phyloP scores from a whole-genome alignment of 2,113 vertebrate species.

The Gallinago paraguaiae region DNA sequence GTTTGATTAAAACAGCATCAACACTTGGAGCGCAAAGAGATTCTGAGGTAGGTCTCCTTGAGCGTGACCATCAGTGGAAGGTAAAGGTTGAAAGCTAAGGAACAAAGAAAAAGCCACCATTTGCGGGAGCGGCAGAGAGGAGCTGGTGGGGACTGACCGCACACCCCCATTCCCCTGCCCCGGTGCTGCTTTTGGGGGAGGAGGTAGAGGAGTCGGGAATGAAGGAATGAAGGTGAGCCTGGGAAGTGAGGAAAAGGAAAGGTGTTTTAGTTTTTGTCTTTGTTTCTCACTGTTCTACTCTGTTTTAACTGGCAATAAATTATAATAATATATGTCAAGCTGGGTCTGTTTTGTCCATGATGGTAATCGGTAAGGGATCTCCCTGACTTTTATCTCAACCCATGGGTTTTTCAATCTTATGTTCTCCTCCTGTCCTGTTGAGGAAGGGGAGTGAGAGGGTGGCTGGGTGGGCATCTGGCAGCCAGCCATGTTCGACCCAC shows the following conservation, averaged over 20 bases:
- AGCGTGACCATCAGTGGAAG: neutral
- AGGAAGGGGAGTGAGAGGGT: neutral
- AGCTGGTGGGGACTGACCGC: accelerated
- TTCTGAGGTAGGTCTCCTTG: neutral
- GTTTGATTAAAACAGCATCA: neutral
- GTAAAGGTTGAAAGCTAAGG: neutral
- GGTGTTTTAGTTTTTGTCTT: neutral
- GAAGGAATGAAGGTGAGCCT: neutral
- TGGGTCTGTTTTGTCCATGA: neutral
- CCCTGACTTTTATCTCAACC: neutral
- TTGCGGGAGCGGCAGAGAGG: neutral
- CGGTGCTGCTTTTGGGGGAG: accelerated
- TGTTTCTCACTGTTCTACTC: neutral
- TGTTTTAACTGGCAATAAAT: neutral
- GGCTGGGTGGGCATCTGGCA: neutral
- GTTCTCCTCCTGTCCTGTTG: neutral
- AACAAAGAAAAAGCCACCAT: neutral
- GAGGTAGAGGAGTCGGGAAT: accelerated
- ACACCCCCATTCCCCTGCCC: accelerated
- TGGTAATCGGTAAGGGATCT: neutral
- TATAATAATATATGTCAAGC: neutral
- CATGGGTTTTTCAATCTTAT: neutral
- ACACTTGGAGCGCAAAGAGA: neutral
- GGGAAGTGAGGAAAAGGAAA: too few relatives aligned
- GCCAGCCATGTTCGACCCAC: accelerated